Evolutionary conservation across 2,888 invertebrate species (phyloP), one percentile per base, ranked within the genome.

Genomic region (Habrosyne pyritoides): DNA sequence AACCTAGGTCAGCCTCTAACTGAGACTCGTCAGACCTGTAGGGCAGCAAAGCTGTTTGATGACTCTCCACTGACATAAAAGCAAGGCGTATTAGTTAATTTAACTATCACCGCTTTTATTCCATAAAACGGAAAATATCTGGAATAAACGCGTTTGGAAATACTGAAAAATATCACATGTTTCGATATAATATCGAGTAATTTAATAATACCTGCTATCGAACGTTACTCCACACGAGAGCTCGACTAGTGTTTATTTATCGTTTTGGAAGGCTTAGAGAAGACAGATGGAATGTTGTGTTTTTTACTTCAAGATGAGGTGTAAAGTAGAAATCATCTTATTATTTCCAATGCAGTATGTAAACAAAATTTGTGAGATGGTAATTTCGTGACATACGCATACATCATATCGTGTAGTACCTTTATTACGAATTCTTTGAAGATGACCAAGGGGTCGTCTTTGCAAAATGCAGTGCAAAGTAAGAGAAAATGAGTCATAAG

Each of bases 231-330:
- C 77, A 83, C 72, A 83, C 79, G 76, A 86, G 87, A 83, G 77
- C 76, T 76, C 76, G 81, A 73, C 84, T 88, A 88, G 89, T 91
- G 91, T 91, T 91, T 91, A 90, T 90, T 91, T 90, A 90, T 90
- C 89, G 88, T 89, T 91, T 90, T 89, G 85, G 87, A 89, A 81
- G 89, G 86, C 87, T 89, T 86, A 85, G 81, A 84, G 85, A 85
- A 90, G 89, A 89, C 89, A 86, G 87, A 88, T 86, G 90, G 88
- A 90, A 90, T 91, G 89, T 83, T 85, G 75, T 87, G 84, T 88
- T 87, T 90, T 87, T 89, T 87, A 81, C 77, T 74, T 71, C 60
- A 78, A 76, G 83, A 86, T 81, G 84, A 87, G 84, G 86, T 85
- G 86, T 86, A 84, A 87, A 86, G 80, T 84, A 77, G 79, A 83